phyloP scores from a whole-genome alignment of 2,797 vertebrate genomes.

The Pseudochirops cupreus region DNA sequence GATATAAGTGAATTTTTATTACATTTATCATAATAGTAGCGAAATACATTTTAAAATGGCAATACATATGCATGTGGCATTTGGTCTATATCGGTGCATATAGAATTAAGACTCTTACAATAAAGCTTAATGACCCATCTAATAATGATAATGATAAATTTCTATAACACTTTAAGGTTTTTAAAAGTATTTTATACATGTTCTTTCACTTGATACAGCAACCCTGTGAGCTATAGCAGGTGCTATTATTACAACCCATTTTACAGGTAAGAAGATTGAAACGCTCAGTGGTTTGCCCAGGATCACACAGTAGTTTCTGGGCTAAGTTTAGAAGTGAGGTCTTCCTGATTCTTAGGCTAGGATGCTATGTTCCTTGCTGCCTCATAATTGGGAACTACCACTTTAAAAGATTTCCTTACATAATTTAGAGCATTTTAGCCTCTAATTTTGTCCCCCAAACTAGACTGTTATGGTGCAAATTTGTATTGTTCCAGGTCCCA shows the following conservation, averaged over 20 bases:
- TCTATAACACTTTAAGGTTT: neutral
- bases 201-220: neutral
- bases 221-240: neutral
- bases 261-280: neutral
- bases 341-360: neutral
- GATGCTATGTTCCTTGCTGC: neutral
- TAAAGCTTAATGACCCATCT: neutral
- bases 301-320: neutral
- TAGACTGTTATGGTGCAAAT: conserved; percentile 69
- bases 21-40: neutral
- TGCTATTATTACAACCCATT: neutral
- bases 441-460: conserved; percentile 67
- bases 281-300: neutral
- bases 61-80: neutral
- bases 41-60: neutral
- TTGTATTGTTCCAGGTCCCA: conserved; percentile 52
- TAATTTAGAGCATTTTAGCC: conserved; percentile 48
- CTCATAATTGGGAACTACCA: neutral
- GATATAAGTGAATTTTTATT: neutral
- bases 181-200: neutral
- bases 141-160: neutral
- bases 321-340: neutral
- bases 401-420: conserved; percentile 54
- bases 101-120: neutral
- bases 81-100: neutral